Conservation (phyloP, 2,888 invertebrate genomes). For the Colostygia pectinataria region DNA sequence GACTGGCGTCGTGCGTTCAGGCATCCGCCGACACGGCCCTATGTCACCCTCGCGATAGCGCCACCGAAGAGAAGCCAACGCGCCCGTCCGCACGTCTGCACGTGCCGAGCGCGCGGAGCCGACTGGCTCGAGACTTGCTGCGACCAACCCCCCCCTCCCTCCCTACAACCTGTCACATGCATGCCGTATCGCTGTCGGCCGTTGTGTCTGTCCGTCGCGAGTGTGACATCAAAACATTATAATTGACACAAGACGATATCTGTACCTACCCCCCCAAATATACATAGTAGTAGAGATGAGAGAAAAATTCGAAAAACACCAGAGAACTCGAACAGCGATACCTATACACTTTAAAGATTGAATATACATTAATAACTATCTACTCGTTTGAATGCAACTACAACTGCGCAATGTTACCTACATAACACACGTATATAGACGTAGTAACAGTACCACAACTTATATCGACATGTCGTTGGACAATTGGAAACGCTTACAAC, state of each 20-base stretch:
- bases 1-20: slow-evolving; percentile 53
- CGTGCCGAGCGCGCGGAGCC: background rate
- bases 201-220: slow-evolving; percentile 38
- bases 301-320: slow-evolving; percentile 64
- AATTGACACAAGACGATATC: slow-evolving; percentile 79
- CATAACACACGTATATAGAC: slow-evolving; percentile 69
- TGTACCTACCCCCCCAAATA: slow-evolving; percentile 69
- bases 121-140: slow-evolving; percentile 1
- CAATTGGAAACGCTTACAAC: slow-evolving; percentile 47
- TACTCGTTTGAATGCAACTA: slow-evolving; percentile 65
- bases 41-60: slow-evolving; percentile 42
- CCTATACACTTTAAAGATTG: slow-evolving; percentile 72
- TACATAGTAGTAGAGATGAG: slow-evolving; percentile 61
- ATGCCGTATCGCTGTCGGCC: slow-evolving; percentile 1
- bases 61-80: slow-evolving; percentile 15
- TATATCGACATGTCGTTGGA: slow-evolving; percentile 58
- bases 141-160: too few species aligned
- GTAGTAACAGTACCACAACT: slow-evolving; percentile 63
- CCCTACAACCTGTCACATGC: too few species aligned
- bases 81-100: background rate
- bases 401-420: slow-evolving; percentile 66
- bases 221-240: slow-evolving; percentile 50
- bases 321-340: slow-evolving; percentile 71
- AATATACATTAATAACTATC: slow-evolving; percentile 72
- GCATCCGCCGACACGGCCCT: slow-evolving; percentile 49